Evolutionary conservation across 1,140 invertebrate genomes (phyloP), one percentile per base, ranked within the genome.

Genomic region (Camponotus floridanus): DNA sequence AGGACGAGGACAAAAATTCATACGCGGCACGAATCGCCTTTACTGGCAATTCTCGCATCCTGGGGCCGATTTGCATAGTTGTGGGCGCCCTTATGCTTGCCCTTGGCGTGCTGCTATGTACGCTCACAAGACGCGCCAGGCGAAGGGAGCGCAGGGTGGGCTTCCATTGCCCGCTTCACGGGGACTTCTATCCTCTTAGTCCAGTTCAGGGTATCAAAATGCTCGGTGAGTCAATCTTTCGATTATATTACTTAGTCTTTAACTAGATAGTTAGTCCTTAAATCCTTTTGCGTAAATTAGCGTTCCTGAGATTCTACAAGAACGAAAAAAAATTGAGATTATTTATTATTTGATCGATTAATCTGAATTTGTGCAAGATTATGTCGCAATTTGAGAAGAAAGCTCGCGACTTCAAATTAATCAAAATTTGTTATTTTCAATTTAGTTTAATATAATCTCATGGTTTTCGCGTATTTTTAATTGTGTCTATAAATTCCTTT

Each of bases 111-210:
- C 93, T 96, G 0, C 92, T 97, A 13, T 97, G 97, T 93, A 95
- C 96, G 86, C 92, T 97, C 67, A 97, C 97, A 86, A 95, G 96
- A 51, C 94, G 97, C 9, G 97, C 97, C 0, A 95, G 97, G 81
- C 95, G 95, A 57, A 95, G 96, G n/a, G 96, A 97, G 90, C 96
- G 97, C 64, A 95, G 97, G 26, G 95, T 97, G 67, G 97, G 97
- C 70, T 97, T 97, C 94, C 97, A 97, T 93, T 97, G 97, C 94
- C 97, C 97, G 18, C 95, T 97, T 31, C 97, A 97, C 89, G 97
- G 97, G 0, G 97, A 97, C 93, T 97, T 97, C 93, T 97, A 97
- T 91, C 97, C 97, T 3, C 91, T 97, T 18, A 97, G 96, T 93
- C 96, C 97, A 21, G 95, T 96, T 36, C 93, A 95, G 55, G 93